Evolutionary conservation across 2,113 vertebrate species (phyloP).

Genomic region (Chaenogobius annularis): DNA sequence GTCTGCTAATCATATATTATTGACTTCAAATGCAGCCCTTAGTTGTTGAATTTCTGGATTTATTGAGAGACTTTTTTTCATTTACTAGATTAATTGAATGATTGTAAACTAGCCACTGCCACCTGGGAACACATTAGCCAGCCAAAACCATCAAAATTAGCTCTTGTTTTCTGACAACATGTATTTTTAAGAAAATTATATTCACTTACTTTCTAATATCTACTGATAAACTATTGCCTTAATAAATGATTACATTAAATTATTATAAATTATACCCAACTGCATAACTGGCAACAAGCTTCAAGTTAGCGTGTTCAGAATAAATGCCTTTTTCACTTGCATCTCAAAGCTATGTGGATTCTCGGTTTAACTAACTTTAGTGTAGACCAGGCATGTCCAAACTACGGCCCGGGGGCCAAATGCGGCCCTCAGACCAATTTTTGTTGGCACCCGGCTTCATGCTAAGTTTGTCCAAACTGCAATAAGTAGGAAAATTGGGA

Average conservation of each 20-base stretch:
- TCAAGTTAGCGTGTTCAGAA: neutral
- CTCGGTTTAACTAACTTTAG: too few species aligned
- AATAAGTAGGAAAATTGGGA: too few species aligned
- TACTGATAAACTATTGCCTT: too few species aligned
- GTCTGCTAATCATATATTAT: conserved; percentile 13
- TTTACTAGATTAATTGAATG: neutral
- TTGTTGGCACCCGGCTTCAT: too few species aligned
- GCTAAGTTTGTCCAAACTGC: too few species aligned
- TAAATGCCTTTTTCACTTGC: neutral
- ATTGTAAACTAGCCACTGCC: neutral
- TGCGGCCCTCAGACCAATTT: too few species aligned
- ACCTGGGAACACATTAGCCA: too few species aligned
- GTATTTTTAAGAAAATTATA: neutral
- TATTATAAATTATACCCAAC: neutral
- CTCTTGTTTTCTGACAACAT: neutral
- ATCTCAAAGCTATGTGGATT: too few species aligned
- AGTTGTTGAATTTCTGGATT: neutral
- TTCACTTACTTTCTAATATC: neutral
- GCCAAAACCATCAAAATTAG: neutral
- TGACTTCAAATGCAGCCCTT: conserved; percentile 10
- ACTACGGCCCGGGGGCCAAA: too few species aligned
- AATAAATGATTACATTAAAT: neutral
- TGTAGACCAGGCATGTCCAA: too few species aligned
- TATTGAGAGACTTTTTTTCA: neutral
- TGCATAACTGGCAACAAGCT: neutral